Percentiles rank a stretch among this genome's conserved stretches.
Evolutionary conservation across 2,888 invertebrate species (phyloP).

Genomic region (Mythimna lalbum): DNA sequence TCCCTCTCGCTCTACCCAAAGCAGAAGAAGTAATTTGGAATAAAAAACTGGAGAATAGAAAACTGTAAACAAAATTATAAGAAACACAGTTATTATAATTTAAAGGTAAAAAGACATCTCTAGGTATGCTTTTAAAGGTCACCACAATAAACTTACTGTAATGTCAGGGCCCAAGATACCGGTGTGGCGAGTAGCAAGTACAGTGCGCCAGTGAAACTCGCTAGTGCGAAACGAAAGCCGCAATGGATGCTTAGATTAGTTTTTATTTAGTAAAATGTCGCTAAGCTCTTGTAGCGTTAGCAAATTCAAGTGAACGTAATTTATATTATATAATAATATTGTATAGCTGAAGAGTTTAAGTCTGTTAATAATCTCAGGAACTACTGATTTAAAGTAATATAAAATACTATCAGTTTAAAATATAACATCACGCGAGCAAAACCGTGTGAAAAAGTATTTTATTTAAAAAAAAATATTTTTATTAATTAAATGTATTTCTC

Average conservation of each 20-base stretch:
- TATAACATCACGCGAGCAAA: too few species aligned
- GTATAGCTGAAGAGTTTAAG: background rate
- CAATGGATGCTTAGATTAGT: conserved; percentile 71
- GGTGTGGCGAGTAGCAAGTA: conserved; percentile 67
- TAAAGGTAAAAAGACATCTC: background rate
- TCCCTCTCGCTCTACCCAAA: too few species aligned
- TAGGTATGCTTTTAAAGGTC: background rate
- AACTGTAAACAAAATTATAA: background rate
- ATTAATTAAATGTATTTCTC: background rate
- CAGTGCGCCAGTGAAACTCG: conserved; percentile 77
- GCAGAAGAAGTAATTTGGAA: too few species aligned
- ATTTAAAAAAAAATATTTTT: too few species aligned
- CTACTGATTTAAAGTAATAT: too few species aligned
- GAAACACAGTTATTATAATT: background rate
- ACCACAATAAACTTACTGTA: conserved; percentile 43
- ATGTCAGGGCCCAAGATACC: conserved; percentile 75
- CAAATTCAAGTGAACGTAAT: conserved; percentile 13
- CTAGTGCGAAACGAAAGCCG: conserved; percentile 79
- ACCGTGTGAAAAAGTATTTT: too few species aligned
- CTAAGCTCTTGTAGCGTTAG: conserved; percentile 61
- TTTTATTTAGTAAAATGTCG: conserved; percentile 68
- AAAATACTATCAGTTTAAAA: too few species aligned
- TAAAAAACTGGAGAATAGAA: background rate
- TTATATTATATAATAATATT: background rate
- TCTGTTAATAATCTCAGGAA: too few species aligned